phyloP scores from a whole-genome alignment of 2,113 vertebrate species.

The Lepus europaeus region DNA sequence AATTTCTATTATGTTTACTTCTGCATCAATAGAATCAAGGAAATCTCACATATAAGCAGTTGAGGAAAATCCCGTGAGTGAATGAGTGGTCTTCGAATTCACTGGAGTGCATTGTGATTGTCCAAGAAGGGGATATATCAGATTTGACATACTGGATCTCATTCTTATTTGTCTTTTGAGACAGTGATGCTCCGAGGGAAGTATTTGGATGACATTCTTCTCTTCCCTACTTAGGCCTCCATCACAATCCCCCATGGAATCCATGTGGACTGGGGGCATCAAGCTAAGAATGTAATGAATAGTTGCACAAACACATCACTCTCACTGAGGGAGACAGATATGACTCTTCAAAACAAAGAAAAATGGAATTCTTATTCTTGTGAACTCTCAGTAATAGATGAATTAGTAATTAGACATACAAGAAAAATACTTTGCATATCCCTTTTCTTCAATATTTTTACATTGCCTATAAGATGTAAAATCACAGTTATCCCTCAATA shows the following conservation, averaged over 20 bases:
- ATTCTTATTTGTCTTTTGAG: background rate
- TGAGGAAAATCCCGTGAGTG: background rate
- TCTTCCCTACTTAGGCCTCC: background rate
- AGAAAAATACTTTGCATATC: background rate
- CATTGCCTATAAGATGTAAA: background rate
- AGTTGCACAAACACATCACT: background rate
- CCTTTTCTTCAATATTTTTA: background rate
- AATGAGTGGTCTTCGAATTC: background rate
- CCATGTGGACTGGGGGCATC: background rate
- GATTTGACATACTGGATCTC: background rate
- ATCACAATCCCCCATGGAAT: background rate
- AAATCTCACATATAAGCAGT: background rate
- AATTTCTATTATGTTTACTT: background rate
- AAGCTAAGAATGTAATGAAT: background rate
- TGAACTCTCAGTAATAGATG: background rate
- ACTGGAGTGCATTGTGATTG: background rate
- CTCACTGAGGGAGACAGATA: background rate
- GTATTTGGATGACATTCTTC: background rate
- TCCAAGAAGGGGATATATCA: background rate
- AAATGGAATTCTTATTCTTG: background rate
- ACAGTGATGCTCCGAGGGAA: background rate
- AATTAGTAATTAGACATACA: background rate
- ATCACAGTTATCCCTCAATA: background rate
- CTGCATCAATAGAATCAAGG: background rate
- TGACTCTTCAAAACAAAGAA: background rate